Percentiles rank a stretch among this genome's conserved stretches.
These are phyloP conservation scores for Oikopleura dioica DNA, from an alignment of 23 tunicate species.

Conservation along the genomic window DNA sequence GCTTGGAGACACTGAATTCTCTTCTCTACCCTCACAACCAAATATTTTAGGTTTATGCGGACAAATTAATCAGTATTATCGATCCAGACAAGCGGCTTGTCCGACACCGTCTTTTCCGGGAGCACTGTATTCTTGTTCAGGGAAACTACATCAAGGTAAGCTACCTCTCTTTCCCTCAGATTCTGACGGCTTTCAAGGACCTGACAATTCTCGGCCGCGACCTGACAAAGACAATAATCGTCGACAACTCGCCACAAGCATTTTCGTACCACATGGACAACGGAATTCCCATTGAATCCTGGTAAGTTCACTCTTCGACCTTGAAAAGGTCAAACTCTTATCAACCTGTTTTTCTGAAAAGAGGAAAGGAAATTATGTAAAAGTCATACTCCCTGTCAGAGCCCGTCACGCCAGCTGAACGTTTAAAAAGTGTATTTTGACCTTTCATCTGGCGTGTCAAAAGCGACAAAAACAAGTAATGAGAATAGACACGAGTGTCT, in stretches of 20 bases:
- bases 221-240: constrained; percentile 61
- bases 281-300: constrained; percentile 78
- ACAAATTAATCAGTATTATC: constrained; percentile 55
- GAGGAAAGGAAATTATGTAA: too few species aligned
- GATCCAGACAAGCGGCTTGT: constrained; percentile 67
- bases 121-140: constrained; percentile 87
- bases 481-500: too few species aligned
- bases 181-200: constrained; percentile 24
- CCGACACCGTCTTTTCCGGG: constrained; percentile 77
- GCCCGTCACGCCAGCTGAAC: too few species aligned
- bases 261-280: constrained; percentile 68
- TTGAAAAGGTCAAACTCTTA: too few species aligned
- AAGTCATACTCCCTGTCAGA: too few species aligned
- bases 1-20: too few species aligned
- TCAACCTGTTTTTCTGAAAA: too few species aligned
- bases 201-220: constrained; percentile 80
- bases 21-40: not conserved
- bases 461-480: too few species aligned
- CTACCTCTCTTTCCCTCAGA: too few species aligned
- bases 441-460: too few species aligned
- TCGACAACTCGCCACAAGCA: constrained; percentile 94
- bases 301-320: too few species aligned
- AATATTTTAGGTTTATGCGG: constrained; percentile 29
- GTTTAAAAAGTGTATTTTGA: too few species aligned
- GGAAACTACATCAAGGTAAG: constrained; percentile 50